phyloP scores from a whole-genome alignment of 2,888 invertebrate genomes.

The Oxytorus armatus region DNA sequence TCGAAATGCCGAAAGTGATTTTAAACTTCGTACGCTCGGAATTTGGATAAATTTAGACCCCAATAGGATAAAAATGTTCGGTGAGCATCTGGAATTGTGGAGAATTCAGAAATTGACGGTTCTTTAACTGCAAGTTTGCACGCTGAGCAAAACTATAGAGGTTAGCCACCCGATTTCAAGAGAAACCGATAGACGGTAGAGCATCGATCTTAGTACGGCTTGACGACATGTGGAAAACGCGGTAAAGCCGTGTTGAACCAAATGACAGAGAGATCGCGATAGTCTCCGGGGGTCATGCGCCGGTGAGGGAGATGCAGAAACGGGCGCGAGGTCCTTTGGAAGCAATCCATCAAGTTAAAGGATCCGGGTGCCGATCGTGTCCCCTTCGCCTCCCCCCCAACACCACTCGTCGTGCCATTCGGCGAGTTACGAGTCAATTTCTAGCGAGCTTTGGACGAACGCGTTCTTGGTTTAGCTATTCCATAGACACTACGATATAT shows the following conservation, averaged over 20 bases:
- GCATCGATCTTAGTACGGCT: slow-evolving; percentile 57
- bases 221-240: slow-evolving; percentile 7
- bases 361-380: slow-evolving; percentile 54
- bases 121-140: background rate
- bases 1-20: too few relatives aligned
- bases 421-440: slow-evolving; percentile 71
- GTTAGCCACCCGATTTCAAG: background rate
- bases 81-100: too few relatives aligned
- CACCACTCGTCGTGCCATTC: too few relatives aligned
- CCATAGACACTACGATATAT: slow-evolving; percentile 12
- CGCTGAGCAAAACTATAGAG: slow-evolving; percentile 6
- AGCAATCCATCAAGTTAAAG: slow-evolving; percentile 71
- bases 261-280: slow-evolving; percentile 25
- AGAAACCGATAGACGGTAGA: background rate
- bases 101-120: too few relatives aligned
- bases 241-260: slow-evolving; percentile 4
- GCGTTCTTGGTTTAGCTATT: slow-evolving; percentile 6
- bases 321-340: slow-evolving; percentile 59
- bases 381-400: background rate
- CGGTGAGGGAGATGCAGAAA: slow-evolving; percentile 25
- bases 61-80: too few relatives aligned
- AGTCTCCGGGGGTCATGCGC: slow-evolving; percentile 31
- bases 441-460: slow-evolving; percentile 38
- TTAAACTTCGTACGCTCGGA: too few relatives aligned
- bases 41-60: too few relatives aligned